Evolutionary conservation across 2,888 invertebrate genomes (phyloP).

Genomic region (Andrena bicolor): DNA sequence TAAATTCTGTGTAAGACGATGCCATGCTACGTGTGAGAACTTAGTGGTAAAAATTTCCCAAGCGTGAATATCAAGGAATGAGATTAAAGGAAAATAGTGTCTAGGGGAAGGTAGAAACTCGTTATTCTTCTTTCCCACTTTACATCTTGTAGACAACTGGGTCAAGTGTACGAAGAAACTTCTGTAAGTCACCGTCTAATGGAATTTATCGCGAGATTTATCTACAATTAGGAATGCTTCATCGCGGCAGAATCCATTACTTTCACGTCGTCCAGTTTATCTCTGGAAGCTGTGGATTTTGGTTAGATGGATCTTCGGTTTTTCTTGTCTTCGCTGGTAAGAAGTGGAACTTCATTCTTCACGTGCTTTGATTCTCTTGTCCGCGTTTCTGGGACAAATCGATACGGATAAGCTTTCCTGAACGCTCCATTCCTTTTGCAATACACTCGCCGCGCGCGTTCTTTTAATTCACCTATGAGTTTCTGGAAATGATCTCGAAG

Average conservation of each 20-base stretch:
- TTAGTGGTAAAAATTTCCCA: too few relatives aligned
- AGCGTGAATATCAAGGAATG: too few relatives aligned
- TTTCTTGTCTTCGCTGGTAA: conserved; percentile 11
- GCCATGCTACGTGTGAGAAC: too few relatives aligned
- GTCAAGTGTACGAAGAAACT: not conserved
- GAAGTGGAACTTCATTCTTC: conserved; percentile 31
- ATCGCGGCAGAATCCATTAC: not conserved
- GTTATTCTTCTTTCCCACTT: too few relatives aligned
- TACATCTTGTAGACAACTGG: not conserved
- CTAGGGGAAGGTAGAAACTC: too few relatives aligned
- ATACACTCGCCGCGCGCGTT: not conserved
- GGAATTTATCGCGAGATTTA: too few relatives aligned
- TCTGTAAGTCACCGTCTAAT: conserved; percentile 6
- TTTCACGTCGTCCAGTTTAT: conserved; percentile 3
- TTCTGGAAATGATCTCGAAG: too few relatives aligned
- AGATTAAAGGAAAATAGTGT: too few relatives aligned
- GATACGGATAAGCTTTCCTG: conserved; percentile 7
- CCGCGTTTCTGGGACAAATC: conserved; percentile 26
- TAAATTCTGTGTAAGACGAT: too few relatives aligned
- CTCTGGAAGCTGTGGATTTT: conserved; percentile 8
- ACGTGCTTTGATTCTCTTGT: conserved; percentile 15
- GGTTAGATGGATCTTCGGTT: conserved; percentile 5
- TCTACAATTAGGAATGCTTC: not conserved
- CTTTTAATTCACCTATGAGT: not conserved
- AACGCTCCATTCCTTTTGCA: not conserved